Percentiles rank a stretch among this genome's conserved stretches.
phyloP scores from a whole-genome alignment of 2,113 vertebrate genomes.

The Hyaena hyaena region DNA sequence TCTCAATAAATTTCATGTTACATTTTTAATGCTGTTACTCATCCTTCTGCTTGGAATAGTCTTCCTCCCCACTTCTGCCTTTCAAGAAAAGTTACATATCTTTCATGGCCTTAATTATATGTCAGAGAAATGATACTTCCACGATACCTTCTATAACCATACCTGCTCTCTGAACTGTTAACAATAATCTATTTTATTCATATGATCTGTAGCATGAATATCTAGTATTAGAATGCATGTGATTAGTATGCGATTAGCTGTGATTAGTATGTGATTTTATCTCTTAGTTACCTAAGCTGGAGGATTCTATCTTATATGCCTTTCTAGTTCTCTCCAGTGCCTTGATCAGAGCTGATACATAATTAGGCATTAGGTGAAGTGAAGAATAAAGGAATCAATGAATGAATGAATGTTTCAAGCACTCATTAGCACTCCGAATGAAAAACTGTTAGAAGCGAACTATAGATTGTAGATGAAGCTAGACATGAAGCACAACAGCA shows the following conservation, averaged over 20 bases:
- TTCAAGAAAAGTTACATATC: background rate
- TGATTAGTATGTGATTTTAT: background rate
- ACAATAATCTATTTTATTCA: conserved; percentile 36
- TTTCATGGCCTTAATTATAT: background rate
- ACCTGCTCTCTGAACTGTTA: conserved; percentile 4
- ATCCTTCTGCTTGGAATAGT: background rate
- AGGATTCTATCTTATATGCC: background rate
- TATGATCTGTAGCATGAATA: background rate
- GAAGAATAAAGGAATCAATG: conserved; percentile 43
- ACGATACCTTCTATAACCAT: background rate
- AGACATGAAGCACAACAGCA: conserved; percentile 1
- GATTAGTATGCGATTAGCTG: no score
- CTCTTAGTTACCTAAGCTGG: background rate
- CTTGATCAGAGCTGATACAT: conserved; percentile 16
- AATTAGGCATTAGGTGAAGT: conserved; percentile 4
- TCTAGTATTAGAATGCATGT: background rate
- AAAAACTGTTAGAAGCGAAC: background rate
- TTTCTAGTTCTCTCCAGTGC: background rate
- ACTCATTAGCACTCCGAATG: conserved; percentile 33
- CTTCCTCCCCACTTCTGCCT: background rate
- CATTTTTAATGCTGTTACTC: background rate
- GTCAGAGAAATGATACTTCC: background rate
- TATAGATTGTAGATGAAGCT: background rate
- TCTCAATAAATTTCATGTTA: conserved; percentile 7
- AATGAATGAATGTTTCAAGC: conserved; percentile 17